These are phyloP conservation scores for Zaprionus vittiger DNA, from an alignment of 1,140 invertebrate species.

Conservation along the genomic window DNA sequence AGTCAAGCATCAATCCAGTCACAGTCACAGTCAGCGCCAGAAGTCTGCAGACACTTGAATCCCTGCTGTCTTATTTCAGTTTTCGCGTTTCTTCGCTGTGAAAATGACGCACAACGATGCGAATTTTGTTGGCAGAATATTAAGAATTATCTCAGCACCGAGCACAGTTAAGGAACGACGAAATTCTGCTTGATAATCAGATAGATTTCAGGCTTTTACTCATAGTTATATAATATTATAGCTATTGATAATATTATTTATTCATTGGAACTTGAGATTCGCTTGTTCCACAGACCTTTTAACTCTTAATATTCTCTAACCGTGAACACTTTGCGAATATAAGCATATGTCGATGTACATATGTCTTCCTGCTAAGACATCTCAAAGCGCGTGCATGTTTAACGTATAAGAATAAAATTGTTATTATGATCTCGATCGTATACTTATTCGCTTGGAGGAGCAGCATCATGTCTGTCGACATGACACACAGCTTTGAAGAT, in stretches of 20 bases:
- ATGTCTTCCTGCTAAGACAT: no score
- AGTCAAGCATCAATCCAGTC: constrained; percentile 15
- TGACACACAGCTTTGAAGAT: no score
- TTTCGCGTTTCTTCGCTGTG: background rate
- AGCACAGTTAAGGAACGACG: background rate
- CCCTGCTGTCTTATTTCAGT: constrained; percentile 26
- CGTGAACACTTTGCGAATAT: no score
- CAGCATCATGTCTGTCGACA: no score
- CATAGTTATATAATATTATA: background rate
- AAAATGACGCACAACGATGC: background rate
- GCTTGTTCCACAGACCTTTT: no score
- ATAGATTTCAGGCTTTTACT: background rate
- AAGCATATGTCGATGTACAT: no score
- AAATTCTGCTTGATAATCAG: background rate
- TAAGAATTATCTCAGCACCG: constrained; percentile 6
- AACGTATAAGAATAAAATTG: no score
- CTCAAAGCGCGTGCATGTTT: no score
- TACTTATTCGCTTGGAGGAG: no score
- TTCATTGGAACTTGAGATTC: no score
- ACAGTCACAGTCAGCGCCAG: constrained; percentile 11
- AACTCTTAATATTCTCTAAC: no score
- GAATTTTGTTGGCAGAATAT: constrained; percentile 11
- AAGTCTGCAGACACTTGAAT: constrained; percentile 21
- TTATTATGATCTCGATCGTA: no score
- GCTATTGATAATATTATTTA: background rate